phyloP scores from a whole-genome alignment of 2,888 invertebrate genomes.

The Dryobotodes eremita region DNA sequence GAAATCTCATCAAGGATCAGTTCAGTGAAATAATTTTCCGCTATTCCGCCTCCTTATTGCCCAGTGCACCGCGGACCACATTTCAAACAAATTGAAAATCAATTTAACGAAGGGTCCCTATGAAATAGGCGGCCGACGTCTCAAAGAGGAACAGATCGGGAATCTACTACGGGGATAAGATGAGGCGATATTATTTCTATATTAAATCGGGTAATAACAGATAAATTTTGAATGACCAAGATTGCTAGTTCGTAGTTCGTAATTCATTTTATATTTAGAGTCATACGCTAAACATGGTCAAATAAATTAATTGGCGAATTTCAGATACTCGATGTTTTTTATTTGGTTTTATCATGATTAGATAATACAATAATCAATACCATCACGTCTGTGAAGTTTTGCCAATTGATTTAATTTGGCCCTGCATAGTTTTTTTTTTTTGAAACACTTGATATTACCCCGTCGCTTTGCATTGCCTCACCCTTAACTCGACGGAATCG shows the following conservation, averaged over 20 bases:
- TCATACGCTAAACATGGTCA: no score
- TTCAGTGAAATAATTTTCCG: slow-evolving; percentile 87
- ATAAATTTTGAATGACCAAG: not conserved
- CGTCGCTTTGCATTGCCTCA: slow-evolving; percentile 40
- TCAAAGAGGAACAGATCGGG: slow-evolving; percentile 68
- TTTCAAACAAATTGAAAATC: slow-evolving; percentile 90
- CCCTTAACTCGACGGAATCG: slow-evolving; percentile 44
- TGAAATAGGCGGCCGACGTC: slow-evolving; percentile 78
- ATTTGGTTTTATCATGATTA: not conserved
- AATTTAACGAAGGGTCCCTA: slow-evolving; percentile 86
- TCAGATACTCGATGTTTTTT: not conserved
- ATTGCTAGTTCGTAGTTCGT: not conserved
- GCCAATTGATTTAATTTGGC: not conserved
- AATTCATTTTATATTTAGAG: not conserved
- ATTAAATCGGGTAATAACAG: not conserved
- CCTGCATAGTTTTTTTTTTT: not conserved
- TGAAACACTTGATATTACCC: slow-evolving; percentile 11
- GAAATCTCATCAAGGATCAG: slow-evolving; percentile 83
- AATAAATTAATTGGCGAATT: not conserved
- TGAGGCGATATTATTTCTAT: slow-evolving; percentile 20
- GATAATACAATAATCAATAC: no score
- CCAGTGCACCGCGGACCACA: slow-evolving; percentile 86
- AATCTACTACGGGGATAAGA: slow-evolving; percentile 21
- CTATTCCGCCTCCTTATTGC: slow-evolving; percentile 86
- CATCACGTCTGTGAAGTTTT: not conserved